Evolutionary conservation across 2,113 vertebrate genomes (phyloP).

Genomic region (Phyllopteryx taeniolatus): DNA sequence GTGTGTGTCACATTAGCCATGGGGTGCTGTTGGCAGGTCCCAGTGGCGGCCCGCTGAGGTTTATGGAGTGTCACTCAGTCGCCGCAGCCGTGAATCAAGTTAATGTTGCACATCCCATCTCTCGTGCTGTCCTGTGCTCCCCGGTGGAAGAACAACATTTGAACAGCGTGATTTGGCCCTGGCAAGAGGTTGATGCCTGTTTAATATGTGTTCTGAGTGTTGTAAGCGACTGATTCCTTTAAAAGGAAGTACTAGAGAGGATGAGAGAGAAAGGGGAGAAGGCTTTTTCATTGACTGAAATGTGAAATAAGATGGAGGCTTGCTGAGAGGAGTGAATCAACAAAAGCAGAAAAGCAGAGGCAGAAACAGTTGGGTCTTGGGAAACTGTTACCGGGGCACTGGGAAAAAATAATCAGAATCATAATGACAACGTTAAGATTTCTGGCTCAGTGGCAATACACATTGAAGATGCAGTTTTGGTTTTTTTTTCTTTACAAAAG

Average conservation of each 20-base stretch:
- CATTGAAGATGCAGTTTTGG: background rate
- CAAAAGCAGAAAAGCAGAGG: slow-evolving; percentile 20
- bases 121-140: slow-evolving; percentile 67
- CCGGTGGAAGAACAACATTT: slow-evolving; percentile 76
- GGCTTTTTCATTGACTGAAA: slow-evolving; percentile 66
- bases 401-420: background rate
- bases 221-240: slow-evolving; percentile 71
- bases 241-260: slow-evolving; percentile 60
- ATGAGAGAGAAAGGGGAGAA: slow-evolving; percentile 36
- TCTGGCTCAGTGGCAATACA: background rate
- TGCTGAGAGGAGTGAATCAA: slow-evolving; percentile 59
- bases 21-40: slow-evolving; percentile 59
- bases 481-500: background rate
- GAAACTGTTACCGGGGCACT: background rate
- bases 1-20: slow-evolving; percentile 67
- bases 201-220: slow-evolving; percentile 75
- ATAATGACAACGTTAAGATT: background rate
- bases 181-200: slow-evolving; percentile 72
- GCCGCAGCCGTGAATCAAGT: slow-evolving; percentile 71
- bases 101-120: slow-evolving; percentile 77
- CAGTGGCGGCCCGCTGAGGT: slow-evolving; percentile 65
- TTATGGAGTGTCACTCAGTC: slow-evolving; percentile 77
- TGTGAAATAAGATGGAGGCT: slow-evolving; percentile 68
- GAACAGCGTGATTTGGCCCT: slow-evolving; percentile 74
- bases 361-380: slow-evolving; percentile 14